Base-by-base conservation (phyloP, 1,140 invertebrate species). In the Drosophila kanapiae region DNA sequence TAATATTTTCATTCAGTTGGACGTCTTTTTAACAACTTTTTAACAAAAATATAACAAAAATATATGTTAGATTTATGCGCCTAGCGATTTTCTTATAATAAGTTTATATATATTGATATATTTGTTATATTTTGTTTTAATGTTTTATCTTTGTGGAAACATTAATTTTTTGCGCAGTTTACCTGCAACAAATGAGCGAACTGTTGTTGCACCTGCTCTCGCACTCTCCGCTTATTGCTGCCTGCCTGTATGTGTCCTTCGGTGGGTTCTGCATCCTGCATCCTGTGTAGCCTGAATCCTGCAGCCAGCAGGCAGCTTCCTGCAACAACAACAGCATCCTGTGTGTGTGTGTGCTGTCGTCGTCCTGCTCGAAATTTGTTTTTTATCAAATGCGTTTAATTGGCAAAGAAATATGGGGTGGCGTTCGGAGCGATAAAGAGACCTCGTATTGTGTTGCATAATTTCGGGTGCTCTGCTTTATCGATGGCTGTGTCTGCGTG, bases 311-410 rank as follows among this genome's bases (percentile, higher is more conserved):
- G 31, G 8, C 54, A 47, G 78, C 63, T 48, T 51, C 33, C 60
- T 51, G 37, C 43, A 65, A 35, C 18, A 58, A 58, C 18, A 58
- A 43, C 57, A 31, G 35, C 37, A 40, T 72, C 67, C 69, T 43
- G 10, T 27, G 14, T 49, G 18, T 49, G 18, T 56, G 33, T 10
- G 49, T 51, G n/a, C 45, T 40, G 53, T 56, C 8, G 29, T 64
- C 37, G 16, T 38, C 35, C 60, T 58, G 57, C 45, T 43, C 43
- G 14, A 72, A 84, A 79, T 79, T 76, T 75, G 57, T 78, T 78
- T 84, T 84, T 70, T 90, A 78, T 51, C 85, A 84, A 88, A 88
- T 84, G 84, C 85, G 80, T 90, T 88, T 88, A 88, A 90, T 90
- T 90, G 82, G 78, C 85, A 83, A 74, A 67, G 83, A 90, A 72